Evolutionary conservation across 2,797 vertebrate genomes (phyloP).

Genomic region (Etheostoma perlongum): DNA sequence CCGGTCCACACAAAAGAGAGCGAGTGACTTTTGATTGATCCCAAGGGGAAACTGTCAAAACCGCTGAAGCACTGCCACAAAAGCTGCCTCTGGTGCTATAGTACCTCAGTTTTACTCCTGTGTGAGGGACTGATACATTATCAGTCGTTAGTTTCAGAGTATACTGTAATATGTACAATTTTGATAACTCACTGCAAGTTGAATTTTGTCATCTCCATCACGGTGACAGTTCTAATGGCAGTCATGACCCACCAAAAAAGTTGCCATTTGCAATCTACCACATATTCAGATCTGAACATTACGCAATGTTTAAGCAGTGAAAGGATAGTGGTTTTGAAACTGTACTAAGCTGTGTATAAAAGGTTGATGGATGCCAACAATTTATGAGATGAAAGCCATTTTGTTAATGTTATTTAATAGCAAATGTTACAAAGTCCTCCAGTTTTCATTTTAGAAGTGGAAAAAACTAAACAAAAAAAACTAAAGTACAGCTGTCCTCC

Average conservation of each 20-base stretch:
- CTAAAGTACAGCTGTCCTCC: slow-evolving; percentile 33
- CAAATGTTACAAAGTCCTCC: slow-evolving; percentile 54
- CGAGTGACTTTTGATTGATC: no score
- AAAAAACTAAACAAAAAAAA: not conserved
- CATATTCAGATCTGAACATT: not conserved
- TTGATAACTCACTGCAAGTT: not conserved
- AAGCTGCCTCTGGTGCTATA: slow-evolving; percentile 7
- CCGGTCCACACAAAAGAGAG: no score
- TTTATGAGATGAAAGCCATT: not conserved
- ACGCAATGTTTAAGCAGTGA: not conserved
- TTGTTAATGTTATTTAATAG: slow-evolving; percentile 67
- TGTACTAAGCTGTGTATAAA: not conserved
- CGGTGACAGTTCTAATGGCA: slow-evolving; percentile 45
- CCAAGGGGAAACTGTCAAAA: slow-evolving; percentile 42
- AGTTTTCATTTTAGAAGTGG: slow-evolving; percentile 45
- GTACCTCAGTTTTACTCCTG: slow-evolving; percentile 48
- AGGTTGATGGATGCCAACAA: not conserved
- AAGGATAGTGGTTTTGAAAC: not conserved
- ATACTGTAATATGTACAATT: not conserved
- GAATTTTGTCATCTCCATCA: not conserved
- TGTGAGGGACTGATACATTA: slow-evolving; percentile 56
- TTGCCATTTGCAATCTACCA: slow-evolving; percentile 50
- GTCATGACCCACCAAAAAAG: slow-evolving; percentile 54
- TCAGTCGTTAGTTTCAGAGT: not conserved
- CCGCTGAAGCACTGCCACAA: not conserved